These are phyloP conservation scores for Lucilia cuprina DNA, from an alignment of 1,140 invertebrate species.

Conservation along the genomic window DNA sequence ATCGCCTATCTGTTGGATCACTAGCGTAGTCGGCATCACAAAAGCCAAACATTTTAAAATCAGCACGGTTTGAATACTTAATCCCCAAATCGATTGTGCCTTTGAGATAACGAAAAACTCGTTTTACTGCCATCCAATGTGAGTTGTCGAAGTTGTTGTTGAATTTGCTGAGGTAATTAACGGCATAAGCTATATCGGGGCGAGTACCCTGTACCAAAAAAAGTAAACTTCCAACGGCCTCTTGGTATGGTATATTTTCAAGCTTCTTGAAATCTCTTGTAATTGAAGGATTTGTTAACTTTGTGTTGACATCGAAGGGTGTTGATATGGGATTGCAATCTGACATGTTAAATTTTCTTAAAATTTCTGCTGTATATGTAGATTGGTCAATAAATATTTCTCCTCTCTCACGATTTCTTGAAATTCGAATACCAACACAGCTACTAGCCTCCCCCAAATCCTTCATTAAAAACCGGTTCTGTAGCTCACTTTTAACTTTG, in stretches of 20 bases:
- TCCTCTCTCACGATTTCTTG: background rate
- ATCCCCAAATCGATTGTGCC: slow-evolving; percentile 34
- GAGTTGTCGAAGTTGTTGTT: slow-evolving; percentile 3
- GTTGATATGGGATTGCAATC: slow-evolving; percentile 43
- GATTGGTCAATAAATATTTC: slow-evolving; percentile 34
- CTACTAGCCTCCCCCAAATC: too few species aligned
- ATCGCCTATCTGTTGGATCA: slow-evolving; percentile 14
- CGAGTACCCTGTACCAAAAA: slow-evolving; percentile 46
- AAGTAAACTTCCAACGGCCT: slow-evolving; percentile 44
- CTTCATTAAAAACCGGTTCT: background rate
- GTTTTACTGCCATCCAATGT: slow-evolving; percentile 33
- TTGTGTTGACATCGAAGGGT: slow-evolving; percentile 39
- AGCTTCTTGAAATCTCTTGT: too few species aligned
- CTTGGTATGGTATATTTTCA: slow-evolving; percentile 44
- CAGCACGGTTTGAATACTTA: too few species aligned
- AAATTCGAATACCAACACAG: too few species aligned
- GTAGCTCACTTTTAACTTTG: background rate
- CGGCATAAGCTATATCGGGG: slow-evolving; percentile 38
- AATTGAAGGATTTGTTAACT: background rate
- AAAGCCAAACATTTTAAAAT: background rate
- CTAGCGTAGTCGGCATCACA: slow-evolving; percentile 31
- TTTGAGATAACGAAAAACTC: slow-evolving; percentile 23
- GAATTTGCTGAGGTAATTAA: background rate
- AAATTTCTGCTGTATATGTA: slow-evolving; percentile 37
- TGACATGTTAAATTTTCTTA: slow-evolving; percentile 41